Evolutionary conservation across 2,113 vertebrate species (phyloP).

Genomic region (Cyanistes caeruleus): DNA sequence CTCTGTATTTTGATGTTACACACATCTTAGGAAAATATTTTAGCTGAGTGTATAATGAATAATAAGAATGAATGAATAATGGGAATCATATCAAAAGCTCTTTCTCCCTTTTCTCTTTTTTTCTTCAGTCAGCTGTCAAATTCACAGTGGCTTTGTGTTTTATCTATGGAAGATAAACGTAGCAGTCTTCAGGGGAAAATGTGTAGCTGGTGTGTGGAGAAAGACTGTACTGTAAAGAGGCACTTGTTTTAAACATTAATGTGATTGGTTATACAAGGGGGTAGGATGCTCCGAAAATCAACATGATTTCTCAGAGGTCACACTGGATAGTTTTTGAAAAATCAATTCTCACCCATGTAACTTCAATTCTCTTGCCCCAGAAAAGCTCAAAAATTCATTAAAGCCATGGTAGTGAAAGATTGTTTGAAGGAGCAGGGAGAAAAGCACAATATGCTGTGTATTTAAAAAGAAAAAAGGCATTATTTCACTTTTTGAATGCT

Average conservation of each 20-base stretch:
- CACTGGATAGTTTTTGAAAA: neutral
- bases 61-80: neutral
- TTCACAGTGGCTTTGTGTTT: neutral
- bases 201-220: neutral
- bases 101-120: neutral
- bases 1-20: neutral
- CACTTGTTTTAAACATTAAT: neutral
- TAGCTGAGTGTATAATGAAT: neutral
- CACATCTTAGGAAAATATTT: neutral
- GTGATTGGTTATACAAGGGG: accelerated
- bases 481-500: neutral
- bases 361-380: neutral
- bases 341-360: neutral
- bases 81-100: neutral
- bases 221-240: neutral
- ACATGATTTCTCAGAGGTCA: neutral
- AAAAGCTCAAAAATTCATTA: neutral
- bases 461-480: neutral
- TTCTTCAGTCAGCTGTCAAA: neutral
- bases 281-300: neutral
- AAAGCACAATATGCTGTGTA: neutral
- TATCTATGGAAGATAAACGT: neutral
- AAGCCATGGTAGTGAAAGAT: neutral
- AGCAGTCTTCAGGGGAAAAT: neutral
- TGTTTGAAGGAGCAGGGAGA: neutral